Conservation (phyloP, 2,113 vertebrate genomes). For the crab-eating macaque (Macaca fascicularis) region T2T-MFA8v1.1 NC_088375.1:228000501-228001000, state of each 20-base stretch:
- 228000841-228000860: not conserved
- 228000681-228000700: not conserved
- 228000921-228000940: not conserved
- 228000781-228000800: not conserved
- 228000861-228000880: not conserved
- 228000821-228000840: not conserved
- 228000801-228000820: not conserved
- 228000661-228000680: not conserved
- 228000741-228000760: not conserved
- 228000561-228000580: not conserved
- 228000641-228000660: not conserved
- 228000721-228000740: not conserved
- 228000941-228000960: not conserved
- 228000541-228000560: not conserved
- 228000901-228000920: not conserved
- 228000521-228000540: not conserved
- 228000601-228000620: not conserved
- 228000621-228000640: not conserved
- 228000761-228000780: not conserved
- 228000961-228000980: not conserved
- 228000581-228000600: not conserved
- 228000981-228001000: not conserved
- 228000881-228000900: not conserved
- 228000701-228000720: not conserved
- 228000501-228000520: not conserved